Evolutionary conservation across 2,113 vertebrate species (phyloP), one percentile per base, ranked within the genome.

Genomic region (Esox niger): DNA sequence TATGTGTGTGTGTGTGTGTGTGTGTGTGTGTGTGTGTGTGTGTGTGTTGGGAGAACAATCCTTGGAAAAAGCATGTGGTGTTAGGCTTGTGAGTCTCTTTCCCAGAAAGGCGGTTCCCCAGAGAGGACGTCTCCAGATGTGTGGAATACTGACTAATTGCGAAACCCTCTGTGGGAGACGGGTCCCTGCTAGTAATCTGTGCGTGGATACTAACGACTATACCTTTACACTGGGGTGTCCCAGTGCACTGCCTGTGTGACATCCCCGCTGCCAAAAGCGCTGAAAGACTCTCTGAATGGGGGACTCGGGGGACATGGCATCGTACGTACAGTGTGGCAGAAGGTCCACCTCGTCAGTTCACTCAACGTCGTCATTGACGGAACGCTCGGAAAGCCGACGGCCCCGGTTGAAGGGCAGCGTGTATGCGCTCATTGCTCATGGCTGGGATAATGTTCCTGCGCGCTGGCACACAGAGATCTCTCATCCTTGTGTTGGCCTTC

Each of bases 61-160:
- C 52, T 68, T 71, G 68, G 64, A 62, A 68, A 68, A 68, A 70
- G 64, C 61, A 72, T 81, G 69, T 62, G 62, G 35, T 70, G 32
- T 20, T 61, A 11, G 61, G 64, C 52, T 65, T 70, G 70, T 17
- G 54, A 57, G 29, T 27, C 29, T 62, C 61, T 43, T 70, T 73
- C 70, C 57, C 63, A 74, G 71, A 70, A 73, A 73, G 75, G 75
- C 75, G 69, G 70, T 75, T 71, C 66, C 73, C 59, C 9, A 33
- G 69, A 35, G 68, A 69, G 33, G 72, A 76, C 64, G 66, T 75
- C 75, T 75, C 79, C 75, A 81, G 72, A 75, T 81, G 75, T 78
- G 72, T 72, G 69, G 69, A 77, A 70, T 60, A 63, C 43, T 61
- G 62, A 73, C 75, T 78, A 78, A 81, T 78, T 80, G 69, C 66